Conservation (phyloP, 2,113 vertebrate species). For the Aptenodytes patagonicus region DNA sequence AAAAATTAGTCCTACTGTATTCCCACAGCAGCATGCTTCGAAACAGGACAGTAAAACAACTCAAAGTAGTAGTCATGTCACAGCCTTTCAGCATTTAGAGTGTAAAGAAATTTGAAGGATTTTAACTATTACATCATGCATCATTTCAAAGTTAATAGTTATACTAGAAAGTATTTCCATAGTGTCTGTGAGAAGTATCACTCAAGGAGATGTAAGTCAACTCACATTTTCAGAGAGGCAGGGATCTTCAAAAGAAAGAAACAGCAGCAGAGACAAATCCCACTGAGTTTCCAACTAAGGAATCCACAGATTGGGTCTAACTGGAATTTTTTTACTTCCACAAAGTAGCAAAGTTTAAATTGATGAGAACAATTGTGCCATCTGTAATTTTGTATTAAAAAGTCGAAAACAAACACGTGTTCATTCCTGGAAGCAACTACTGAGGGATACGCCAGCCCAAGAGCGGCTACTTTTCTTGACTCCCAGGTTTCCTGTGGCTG, state of each 20-base stretch:
- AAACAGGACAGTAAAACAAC: constrained; percentile 28
- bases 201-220: not conserved
- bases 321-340: not conserved
- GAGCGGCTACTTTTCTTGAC: not conserved
- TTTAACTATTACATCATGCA: not conserved
- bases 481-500: not conserved
- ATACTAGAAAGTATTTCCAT: not conserved
- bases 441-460: not conserved
- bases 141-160: not conserved
- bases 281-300: not conserved
- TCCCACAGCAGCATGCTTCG: constrained; percentile 36
- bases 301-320: not conserved
- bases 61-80: constrained; percentile 11
- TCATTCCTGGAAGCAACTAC: not conserved
- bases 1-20: not conserved
- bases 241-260: not conserved
- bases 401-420: not conserved
- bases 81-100: constrained; percentile 31
- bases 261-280: not conserved
- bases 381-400: not conserved
- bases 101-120: not conserved
- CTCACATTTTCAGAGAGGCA: not conserved
- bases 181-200: not conserved
- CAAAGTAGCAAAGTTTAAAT: not conserved
- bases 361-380: not conserved